Evolutionary conservation across 2,113 vertebrate genomes (phyloP).

Genomic region (Pyxicephalus adspersus): DNA sequence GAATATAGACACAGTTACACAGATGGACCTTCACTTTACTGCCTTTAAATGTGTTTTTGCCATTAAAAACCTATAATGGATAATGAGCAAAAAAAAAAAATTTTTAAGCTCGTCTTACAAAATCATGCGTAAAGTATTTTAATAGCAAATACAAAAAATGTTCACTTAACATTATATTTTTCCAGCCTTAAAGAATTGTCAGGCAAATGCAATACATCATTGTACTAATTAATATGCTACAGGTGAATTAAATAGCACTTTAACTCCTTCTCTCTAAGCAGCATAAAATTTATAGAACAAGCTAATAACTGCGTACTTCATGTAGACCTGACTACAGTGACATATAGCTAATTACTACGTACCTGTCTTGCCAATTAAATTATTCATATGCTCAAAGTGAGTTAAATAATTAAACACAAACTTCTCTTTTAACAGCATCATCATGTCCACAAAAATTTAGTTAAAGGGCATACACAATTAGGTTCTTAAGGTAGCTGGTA

Average conservation of each 20-base stretch:
- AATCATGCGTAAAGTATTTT: too few species aligned
- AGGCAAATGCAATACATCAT: slow-evolving; percentile 12
- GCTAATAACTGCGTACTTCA: slow-evolving; percentile 28
- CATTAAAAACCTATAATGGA: too few species aligned
- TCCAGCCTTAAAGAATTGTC: slow-evolving; percentile 2
- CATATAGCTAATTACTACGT: slow-evolving; percentile 47
- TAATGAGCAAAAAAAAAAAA: too few species aligned
- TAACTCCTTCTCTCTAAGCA: not conserved
- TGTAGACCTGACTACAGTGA: slow-evolving; percentile 39
- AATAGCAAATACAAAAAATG: not conserved
- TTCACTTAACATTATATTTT: not conserved
- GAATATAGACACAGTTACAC: too few species aligned
- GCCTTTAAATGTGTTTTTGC: too few species aligned
- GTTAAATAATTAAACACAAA: slow-evolving; percentile 28
- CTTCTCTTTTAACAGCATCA: not conserved
- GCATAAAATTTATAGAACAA: slow-evolving; percentile 31
- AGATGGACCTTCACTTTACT: too few species aligned
- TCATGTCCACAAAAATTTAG: not conserved
- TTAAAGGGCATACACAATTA: too few species aligned
- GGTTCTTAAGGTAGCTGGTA: too few species aligned
- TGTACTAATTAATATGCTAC: slow-evolving; percentile 23
- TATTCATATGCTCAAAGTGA: slow-evolving; percentile 40
- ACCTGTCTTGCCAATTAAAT: slow-evolving; percentile 29
- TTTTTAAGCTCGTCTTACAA: too few species aligned
- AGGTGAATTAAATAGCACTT: slow-evolving; percentile 33